These are phyloP conservation scores for Phalacrocorax carbo DNA, from an alignment of 2,113 vertebrate species.

Conservation along the genomic window DNA sequence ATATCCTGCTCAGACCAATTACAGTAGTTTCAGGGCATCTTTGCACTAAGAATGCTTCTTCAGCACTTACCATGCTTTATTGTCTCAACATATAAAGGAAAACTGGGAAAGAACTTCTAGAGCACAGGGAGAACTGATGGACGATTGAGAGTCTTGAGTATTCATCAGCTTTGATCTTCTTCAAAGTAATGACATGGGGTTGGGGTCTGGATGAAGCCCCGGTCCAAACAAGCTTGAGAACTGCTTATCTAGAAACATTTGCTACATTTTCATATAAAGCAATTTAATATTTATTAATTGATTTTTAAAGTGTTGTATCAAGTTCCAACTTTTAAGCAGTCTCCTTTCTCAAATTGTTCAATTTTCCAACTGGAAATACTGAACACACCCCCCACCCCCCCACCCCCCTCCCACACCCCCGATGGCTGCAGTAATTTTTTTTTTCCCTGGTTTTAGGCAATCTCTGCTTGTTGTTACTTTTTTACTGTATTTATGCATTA, in stretches of 20 bases:
- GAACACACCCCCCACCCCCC: too few relatives aligned
- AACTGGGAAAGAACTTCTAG: background rate
- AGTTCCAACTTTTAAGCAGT: background rate
- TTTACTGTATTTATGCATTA: background rate
- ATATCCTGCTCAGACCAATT: background rate
- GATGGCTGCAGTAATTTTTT: background rate
- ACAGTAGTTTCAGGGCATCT: background rate
- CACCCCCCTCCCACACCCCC: too few relatives aligned
- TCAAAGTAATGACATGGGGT: background rate
- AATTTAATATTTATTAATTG: background rate
- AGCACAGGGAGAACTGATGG: background rate
- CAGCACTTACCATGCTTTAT: background rate
- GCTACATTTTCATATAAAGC: background rate
- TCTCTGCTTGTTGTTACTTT: slow-evolving; percentile 8
- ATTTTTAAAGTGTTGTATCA: background rate
- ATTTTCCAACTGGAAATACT: background rate
- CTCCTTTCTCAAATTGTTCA: background rate
- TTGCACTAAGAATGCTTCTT: background rate
- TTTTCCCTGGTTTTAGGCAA: background rate
- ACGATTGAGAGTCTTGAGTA: background rate
- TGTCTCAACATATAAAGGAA: background rate
- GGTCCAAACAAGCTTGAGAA: background rate
- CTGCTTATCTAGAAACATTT: background rate
- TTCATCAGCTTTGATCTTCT: background rate
- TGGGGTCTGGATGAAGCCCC: background rate